A percentile compares a stretch with the other conserved stretches of the same genome.
Evolutionary conservation across 2,797 vertebrate species (phyloP).

Genomic region (Artibeus jamaicensis): DNA sequence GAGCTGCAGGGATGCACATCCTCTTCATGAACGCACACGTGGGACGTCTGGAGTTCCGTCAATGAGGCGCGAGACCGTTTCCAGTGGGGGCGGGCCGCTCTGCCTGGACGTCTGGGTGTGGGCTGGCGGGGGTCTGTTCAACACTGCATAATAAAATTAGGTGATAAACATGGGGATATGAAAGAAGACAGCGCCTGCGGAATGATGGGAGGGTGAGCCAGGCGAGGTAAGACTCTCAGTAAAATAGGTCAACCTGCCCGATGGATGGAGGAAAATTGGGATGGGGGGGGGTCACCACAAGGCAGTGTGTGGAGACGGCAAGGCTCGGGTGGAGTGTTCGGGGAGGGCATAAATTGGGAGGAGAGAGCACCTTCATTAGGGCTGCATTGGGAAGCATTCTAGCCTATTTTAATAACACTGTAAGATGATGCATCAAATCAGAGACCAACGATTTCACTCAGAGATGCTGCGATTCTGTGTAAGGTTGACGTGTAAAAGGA

Average conservation of each 20-base stretch:
- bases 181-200: background rate
- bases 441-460: background rate
- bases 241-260: background rate
- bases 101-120: background rate
- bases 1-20: background rate
- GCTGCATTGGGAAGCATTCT: background rate
- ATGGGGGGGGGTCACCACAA: too few species aligned
- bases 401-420: background rate
- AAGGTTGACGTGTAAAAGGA: background rate
- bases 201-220: background rate
- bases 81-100: fast-evolving
- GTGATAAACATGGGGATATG: background rate
- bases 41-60: fast-evolving
- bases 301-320: fast-evolving
- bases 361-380: background rate
- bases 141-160: background rate
- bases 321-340: background rate
- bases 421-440: background rate
- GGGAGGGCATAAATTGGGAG: background rate
- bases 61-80: fast-evolving
- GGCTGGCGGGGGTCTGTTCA: background rate
- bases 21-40: fast-evolving
- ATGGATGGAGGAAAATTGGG: background rate
- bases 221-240: background rate
- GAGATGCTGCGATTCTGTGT: background rate